Base-by-base conservation (phyloP, 2,888 invertebrate genomes). In the Ptilodon capucinus region DNA sequence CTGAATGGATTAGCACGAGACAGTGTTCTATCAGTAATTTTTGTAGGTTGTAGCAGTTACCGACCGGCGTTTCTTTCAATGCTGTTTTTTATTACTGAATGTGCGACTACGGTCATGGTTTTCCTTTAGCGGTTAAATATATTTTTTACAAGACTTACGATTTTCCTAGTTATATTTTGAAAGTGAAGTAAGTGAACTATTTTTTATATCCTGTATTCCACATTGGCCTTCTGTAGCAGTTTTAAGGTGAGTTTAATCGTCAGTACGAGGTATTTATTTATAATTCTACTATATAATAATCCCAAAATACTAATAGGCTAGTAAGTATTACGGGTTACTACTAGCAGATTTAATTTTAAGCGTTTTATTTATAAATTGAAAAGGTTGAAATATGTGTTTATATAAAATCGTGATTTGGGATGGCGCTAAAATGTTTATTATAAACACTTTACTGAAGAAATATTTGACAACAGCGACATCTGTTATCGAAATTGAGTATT, bases 401-500 rank as follows among this genome's bases (percentile, higher is more conserved):
- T n/a, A n/a, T n/a, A 28, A n/a, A 2, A 28, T 28, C n/a, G 3
- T 28, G 2, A n/a, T 28, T 28, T 28, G 11, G 28, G n/a, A n/a
- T 28, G 4, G n/a, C 28, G 28, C n/a, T 28, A n/a, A 28, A 23
- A 7, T 23, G 23, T 23, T 23, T 23, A 0, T 8, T 23, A 23
- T 62, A 64, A 63, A 65, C 58, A 57, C 46, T 28, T 47, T 13
- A 35, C 52, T 54, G 48, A 32, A 21, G 40, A 35, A 46, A 54
- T n/a, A n/a, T 42, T 46, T 53, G 42, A 42, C 36, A 40, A 67
- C 34, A 71, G 61, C 80, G 87, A 82, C 88, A 88, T 82, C 89
- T 90, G 55, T 70, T 48, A 38, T 9, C 7, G 16, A 16, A 39
- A 49, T 46, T 49, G 30, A 44, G 47, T 46, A 51, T 38, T 46